Base-by-base conservation (phyloP, 2,888 invertebrate genomes). In the Troides helena region DNA sequence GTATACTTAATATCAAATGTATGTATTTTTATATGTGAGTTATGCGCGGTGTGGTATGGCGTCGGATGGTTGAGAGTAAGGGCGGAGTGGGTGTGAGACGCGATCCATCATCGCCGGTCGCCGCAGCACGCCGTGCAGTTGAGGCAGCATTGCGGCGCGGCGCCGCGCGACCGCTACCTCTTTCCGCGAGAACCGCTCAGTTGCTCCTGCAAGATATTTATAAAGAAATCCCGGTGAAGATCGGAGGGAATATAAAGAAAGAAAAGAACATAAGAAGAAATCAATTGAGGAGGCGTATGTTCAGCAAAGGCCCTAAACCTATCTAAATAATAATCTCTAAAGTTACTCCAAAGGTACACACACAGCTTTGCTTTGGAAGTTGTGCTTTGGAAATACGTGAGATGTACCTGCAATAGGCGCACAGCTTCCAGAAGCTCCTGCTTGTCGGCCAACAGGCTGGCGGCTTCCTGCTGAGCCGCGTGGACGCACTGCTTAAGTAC, bases 381-480 rank as follows among this genome's bases (percentile, higher is more conserved):
- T 21, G 21, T 21, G 21, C 21, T 21, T 21, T 21, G 21, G 21
- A 14, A 30, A 30, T 30, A 30, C 14, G 21, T 8, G n/a, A 21
- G 2, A 21, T 12, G 21, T 21, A 94, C 95, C 90, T 96, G 96
- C 74, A 97, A 85, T 36, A 94, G 89, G 57, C 94, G 94, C 73
- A 97, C 93, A 57, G 95, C 94, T 72, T 97, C 96, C 73, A 97
- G 83, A 64, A 97, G 88, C 63, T 94, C 94, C 75, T 94, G 94
- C 79, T 97, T 97, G 80, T 97, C 97, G 43, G 95, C 95, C 36
- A 97, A 81, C 73, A 97, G 85, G 66, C 93, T 92, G 10, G 94
- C 94, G 0, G 96, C 95, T 72, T 97, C 95, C 76, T 96, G 96
- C 83, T 97, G 96, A 0, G 97, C 96, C 0, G 95, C 94, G 84